Evolutionary conservation across 2,888 invertebrate species (phyloP).

Genomic region (Sphaeridia pumilis): DNA sequence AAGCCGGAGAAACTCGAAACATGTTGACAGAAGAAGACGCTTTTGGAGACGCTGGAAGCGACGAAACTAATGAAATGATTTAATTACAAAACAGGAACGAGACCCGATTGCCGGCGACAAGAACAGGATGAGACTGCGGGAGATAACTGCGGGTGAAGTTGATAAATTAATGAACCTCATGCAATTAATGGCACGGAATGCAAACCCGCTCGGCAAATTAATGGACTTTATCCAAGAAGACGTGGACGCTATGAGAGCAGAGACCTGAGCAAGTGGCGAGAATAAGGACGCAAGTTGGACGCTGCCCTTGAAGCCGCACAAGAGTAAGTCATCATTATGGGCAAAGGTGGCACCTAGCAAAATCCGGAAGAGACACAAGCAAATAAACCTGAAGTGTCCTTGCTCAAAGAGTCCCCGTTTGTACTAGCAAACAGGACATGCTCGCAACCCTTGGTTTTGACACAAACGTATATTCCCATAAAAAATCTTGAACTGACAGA

Average conservation of each 20-base stretch:
- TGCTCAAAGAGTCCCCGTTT: no score
- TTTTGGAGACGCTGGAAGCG: no score
- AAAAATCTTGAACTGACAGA: no score
- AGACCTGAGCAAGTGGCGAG: conserved; percentile 76
- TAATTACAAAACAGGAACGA: conserved; percentile 7
- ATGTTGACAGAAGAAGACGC: no score
- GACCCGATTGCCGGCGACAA: conserved; percentile 40
- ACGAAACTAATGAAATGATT: conserved; percentile 3
- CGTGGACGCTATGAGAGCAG: conserved; percentile 90
- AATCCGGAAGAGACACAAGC: no score
- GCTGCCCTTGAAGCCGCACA: conserved; percentile 62
- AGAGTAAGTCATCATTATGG: no score
- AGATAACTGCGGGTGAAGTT: conserved; percentile 61
- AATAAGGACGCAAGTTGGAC: conserved; percentile 57
- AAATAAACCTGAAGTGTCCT: no score
- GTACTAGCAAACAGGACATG: no score
- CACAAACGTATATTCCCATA: no score
- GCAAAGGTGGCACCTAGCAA: no score
- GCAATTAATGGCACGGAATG: conserved; percentile 75
- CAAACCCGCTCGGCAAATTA: conserved; percentile 87
- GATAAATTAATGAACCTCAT: conserved; percentile 67
- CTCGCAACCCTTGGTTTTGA: no score
- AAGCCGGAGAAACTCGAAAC: no score
- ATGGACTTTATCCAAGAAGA: conserved; percentile 94
- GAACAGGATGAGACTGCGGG: conserved; percentile 53